Evolutionary conservation across 2,113 vertebrate species (phyloP).

Genomic region (Pycnonotus jocosus): DNA sequence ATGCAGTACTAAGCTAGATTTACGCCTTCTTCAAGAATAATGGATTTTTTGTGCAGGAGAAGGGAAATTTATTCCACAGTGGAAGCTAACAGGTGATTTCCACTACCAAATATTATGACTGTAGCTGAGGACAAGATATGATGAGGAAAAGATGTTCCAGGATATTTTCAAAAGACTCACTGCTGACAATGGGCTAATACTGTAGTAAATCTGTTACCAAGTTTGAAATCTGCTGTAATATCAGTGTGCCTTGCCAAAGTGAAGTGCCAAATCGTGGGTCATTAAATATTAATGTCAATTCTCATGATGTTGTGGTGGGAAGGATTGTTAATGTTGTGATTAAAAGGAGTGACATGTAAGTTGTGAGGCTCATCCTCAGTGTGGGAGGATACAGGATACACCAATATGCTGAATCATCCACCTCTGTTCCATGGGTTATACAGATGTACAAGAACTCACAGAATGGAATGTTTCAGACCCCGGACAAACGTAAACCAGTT

Average conservation of each 20-base stretch:
- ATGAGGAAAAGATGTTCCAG: background rate
- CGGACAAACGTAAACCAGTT: background rate
- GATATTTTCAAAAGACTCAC: background rate
- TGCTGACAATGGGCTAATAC: background rate
- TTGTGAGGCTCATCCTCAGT: background rate
- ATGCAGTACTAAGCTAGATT: constrained; percentile 4
- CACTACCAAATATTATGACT: background rate
- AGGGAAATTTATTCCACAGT: background rate
- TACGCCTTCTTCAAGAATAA: background rate
- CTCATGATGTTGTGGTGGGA: background rate
- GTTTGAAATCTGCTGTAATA: background rate
- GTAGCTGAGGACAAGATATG: background rate
- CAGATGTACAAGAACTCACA: background rate
- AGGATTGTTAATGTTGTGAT: background rate
- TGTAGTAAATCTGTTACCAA: background rate
- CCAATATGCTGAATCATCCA: background rate
- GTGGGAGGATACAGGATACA: background rate
- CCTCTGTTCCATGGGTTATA: background rate
- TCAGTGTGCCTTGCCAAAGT: background rate
- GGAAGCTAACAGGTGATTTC: background rate
- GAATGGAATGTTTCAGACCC: background rate
- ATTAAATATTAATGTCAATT: background rate
- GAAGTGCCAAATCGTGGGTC: background rate
- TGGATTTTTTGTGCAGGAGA: background rate
- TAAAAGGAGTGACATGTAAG: background rate